A percentile compares a stretch with the other conserved stretches of the same genome.
phyloP scores from a whole-genome alignment of 2,113 vertebrate genomes.

The Elgaria multicarinata region DNA sequence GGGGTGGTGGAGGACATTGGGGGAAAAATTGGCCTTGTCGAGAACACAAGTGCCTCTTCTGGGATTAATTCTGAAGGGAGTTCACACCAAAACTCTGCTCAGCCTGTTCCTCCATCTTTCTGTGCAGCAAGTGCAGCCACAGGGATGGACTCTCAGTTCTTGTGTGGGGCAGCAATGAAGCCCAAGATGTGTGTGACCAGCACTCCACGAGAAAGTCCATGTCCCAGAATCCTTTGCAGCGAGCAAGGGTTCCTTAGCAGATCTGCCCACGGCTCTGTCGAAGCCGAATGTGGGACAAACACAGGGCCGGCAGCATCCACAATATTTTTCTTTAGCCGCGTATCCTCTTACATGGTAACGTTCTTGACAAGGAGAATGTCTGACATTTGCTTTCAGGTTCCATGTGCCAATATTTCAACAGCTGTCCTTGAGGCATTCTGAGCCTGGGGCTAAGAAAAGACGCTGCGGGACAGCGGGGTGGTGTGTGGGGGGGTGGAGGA shows the following conservation, averaged over 20 bases:
- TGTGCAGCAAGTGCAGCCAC: too few species aligned
- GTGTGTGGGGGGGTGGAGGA: background rate
- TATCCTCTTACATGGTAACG: background rate
- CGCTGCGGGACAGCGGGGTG: background rate
- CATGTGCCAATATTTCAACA: background rate
- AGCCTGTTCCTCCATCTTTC: too few species aligned
- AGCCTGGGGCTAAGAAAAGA: background rate
- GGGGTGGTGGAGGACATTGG: background rate
- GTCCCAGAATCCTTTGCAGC: background rate
- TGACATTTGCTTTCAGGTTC: background rate
- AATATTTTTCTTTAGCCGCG: background rate
- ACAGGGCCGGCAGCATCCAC: background rate
- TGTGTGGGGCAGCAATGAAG: background rate
- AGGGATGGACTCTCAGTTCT: background rate
- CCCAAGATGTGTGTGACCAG: too few species aligned
- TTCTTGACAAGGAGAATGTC: background rate
- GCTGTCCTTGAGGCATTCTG: background rate
- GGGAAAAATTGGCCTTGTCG: background rate
- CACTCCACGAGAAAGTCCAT: background rate
- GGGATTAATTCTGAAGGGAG: slow-evolving; percentile 35
- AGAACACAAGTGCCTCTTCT: background rate
- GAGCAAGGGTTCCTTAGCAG: background rate
- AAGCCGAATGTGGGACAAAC: background rate
- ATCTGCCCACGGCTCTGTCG: background rate
- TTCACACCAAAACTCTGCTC: slow-evolving; percentile 18